Evolutionary conservation across 2,888 invertebrate species (phyloP).

Genomic region (Yponomeuta sedellus): DNA sequence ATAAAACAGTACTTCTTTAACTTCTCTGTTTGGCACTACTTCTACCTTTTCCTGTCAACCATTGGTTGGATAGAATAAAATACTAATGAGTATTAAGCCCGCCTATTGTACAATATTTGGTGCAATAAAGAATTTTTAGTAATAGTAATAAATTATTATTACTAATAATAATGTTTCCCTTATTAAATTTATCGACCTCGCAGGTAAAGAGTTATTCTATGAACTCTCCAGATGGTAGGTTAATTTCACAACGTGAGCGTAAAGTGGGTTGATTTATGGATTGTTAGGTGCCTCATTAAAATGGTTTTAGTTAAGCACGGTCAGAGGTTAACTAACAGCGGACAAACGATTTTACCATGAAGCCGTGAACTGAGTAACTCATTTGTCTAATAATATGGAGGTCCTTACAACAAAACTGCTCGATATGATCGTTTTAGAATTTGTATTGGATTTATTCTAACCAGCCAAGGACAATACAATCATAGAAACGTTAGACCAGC

Average conservation of each 20-base stretch:
- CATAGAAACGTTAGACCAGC: not conserved
- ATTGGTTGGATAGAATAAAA: no score
- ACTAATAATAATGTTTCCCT: not conserved
- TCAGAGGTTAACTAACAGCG: not conserved
- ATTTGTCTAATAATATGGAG: no score
- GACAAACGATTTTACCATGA: not conserved
- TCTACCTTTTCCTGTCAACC: no score
- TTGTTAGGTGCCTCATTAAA: not conserved
- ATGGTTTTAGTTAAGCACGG: not conserved
- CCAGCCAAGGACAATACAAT: not conserved
- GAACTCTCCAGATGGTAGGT: not conserved
- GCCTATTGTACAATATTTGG: no score
- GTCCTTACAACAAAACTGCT: no score
- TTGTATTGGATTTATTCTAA: not conserved
- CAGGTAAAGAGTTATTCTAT: not conserved
- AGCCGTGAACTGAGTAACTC: no score
- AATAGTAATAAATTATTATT: no score
- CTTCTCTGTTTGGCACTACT: no score
- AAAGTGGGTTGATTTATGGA: not conserved
- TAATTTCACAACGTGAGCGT: not conserved
- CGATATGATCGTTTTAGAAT: no score
- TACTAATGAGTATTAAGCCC: no score
- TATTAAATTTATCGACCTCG: not conserved
- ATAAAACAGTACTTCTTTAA: no score
- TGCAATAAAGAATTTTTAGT: no score